phyloP scores from a whole-genome alignment of 2,888 invertebrate species.

The Zygothrica quintamaculata region DNA sequence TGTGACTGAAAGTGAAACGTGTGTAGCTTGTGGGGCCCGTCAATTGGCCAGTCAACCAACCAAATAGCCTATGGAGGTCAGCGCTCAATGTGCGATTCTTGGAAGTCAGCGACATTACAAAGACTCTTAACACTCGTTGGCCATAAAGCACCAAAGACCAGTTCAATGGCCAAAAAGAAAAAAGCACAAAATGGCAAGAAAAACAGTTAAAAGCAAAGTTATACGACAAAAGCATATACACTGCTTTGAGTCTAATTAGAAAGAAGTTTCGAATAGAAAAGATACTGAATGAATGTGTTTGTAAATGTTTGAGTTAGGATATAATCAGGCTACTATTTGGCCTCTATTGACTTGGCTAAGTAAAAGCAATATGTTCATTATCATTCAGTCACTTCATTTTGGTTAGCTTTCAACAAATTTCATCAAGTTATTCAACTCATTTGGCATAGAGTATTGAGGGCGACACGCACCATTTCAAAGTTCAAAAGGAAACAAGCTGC shows the following conservation, averaged over 20 bases:
- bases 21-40: conserved; percentile 59
- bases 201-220: conserved; percentile 5
- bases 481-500: conserved; percentile 82
- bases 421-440: too few relatives aligned
- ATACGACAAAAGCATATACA: conserved; percentile 21
- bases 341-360: too few relatives aligned
- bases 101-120: conserved; percentile 69
- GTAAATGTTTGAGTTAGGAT: too few relatives aligned
- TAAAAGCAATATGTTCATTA: too few relatives aligned
- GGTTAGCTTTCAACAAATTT: not conserved
- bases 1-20: conserved; percentile 69
- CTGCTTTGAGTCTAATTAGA: conserved; percentile 11
- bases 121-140: conserved; percentile 40
- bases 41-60: conserved; percentile 42
- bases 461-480: conserved; percentile 71
- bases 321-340: too few relatives aligned
- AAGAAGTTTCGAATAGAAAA: not conserved
- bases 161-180: conserved; percentile 44
- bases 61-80: conserved; percentile 61
- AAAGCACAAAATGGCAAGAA: conserved; percentile 11
- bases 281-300: too few relatives aligned
- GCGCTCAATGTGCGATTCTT: conserved; percentile 58
- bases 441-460: conserved; percentile 35
- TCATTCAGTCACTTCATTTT: too few relatives aligned
- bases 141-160: conserved; percentile 74